A percentile compares a stretch with the other conserved stretches of the same genome.
These are phyloP conservation scores for Rhopalosiphum maidis DNA, from an alignment of 1,140 invertebrate genomes.

Conservation along the genomic window DNA sequence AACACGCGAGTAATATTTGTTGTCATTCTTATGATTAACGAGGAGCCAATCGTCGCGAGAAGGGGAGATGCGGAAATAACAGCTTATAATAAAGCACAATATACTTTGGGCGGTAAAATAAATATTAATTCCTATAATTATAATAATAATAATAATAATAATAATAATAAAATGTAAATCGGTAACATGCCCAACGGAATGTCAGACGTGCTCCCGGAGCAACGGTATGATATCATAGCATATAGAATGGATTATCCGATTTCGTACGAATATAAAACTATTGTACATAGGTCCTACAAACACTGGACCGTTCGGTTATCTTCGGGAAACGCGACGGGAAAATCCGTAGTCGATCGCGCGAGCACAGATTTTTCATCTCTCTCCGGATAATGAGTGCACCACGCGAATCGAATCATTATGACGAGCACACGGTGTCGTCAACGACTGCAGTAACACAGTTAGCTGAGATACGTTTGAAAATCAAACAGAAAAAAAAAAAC, in stretches of 20 bases:
- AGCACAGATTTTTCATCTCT: background rate
- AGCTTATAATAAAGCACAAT: background rate
- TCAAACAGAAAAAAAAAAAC: background rate
- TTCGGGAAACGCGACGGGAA: background rate
- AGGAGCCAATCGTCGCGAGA: background rate
- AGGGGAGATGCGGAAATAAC: background rate
- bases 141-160: background rate
- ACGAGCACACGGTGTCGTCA: background rate
- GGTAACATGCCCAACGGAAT: background rate
- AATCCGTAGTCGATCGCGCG: background rate
- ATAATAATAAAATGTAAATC: background rate
- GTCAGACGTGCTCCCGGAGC: background rate
- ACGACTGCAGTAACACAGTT: background rate
- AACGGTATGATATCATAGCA: background rate
- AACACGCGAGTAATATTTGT: background rate
- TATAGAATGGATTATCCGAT: background rate
- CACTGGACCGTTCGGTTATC: background rate
- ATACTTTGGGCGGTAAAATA: background rate
- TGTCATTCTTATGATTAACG: background rate
- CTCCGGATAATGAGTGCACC: background rate
- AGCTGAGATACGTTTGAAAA: background rate
- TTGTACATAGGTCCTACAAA: background rate
- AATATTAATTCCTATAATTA: background rate
- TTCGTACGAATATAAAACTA: constrained; percentile 9
- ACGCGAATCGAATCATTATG: background rate